Evolutionary conservation across 1,140 invertebrate genomes (phyloP), one percentile per base, ranked within the genome.

Genomic region (Babylonia areolata): DNA sequence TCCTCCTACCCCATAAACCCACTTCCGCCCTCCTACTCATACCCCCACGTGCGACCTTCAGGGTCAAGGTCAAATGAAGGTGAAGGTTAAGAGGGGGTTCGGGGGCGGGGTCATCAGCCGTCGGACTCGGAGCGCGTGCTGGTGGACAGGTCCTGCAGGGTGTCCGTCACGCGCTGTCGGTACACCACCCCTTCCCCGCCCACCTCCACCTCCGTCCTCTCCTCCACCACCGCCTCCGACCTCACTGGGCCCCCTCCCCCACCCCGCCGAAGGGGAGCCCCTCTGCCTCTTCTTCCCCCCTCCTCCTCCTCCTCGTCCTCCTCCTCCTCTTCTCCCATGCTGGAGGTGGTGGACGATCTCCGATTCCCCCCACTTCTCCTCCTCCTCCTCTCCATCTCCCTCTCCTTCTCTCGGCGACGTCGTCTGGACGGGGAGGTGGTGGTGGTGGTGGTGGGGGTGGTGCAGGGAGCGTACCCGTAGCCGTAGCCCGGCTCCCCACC

Each of bases 151-250:
- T 40, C 75, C 17, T 40, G 75, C 35, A 77, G 2, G 75, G 35
- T 28, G 75, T 77, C 75, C 35, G 28, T 28, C 35, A 77, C 75
- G 37, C 6, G 37, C 75, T 77, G 15, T 6, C 75, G 40, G 3
- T 0, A 23, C 33, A 77, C 2, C 35, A 77, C 75, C 37, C 37
- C 35, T 17, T 51, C 46, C 9, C 46, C 46, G 37, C n/a, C n/a
- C 23, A 12, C 33, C n/a, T 12, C 12, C n/a, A 77, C 37, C 75
- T 77, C 75, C 75, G 75, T 77, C 37, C 37, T 77, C 37, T 77
- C 73, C 75, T 77, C 2, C 75, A 77, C 75, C 75, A 77, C 75
- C 33, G 5, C 40, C 75, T 77, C 75, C 33, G 75, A 40, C 75
- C 37, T 39, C 75, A 42, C 75, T 31, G 5, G 2, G n/a, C 11